These are phyloP conservation scores for Drosophila chauvacae DNA, from an alignment of 1,140 invertebrate species.

Conservation along the genomic window DNA sequence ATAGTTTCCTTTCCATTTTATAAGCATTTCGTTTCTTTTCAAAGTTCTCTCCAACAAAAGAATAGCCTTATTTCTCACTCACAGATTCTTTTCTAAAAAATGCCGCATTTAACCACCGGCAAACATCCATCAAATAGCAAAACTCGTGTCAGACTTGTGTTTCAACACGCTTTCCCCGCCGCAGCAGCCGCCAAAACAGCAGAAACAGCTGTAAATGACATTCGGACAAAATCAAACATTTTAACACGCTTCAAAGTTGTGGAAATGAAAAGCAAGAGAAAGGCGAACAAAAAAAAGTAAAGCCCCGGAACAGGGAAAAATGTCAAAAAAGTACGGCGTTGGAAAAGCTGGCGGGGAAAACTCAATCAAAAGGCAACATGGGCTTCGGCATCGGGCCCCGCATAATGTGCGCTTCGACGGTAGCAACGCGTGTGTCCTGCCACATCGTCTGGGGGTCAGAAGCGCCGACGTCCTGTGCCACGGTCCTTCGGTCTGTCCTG, in stretches of 20 bases:
- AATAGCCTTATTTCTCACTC: not conserved
- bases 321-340: slow-evolving; percentile 65
- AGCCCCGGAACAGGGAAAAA: slow-evolving; percentile 40
- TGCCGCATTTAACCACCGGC: slow-evolving; percentile 6
- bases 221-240: slow-evolving; percentile 81
- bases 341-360: slow-evolving; percentile 73
- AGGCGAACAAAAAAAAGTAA: slow-evolving; percentile 4
- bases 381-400: slow-evolving; percentile 43
- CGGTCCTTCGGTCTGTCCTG: slow-evolving; percentile 50
- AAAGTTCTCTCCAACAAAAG: not conserved
- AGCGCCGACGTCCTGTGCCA: slow-evolving; percentile 38
- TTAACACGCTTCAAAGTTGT: slow-evolving; percentile 77
- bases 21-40: not conserved
- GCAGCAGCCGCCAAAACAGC: slow-evolving; percentile 20
- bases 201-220: slow-evolving; percentile 79
- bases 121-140: slow-evolving; percentile 56
- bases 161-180: slow-evolving; percentile 33
- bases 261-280: slow-evolving; percentile 34
- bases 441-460: slow-evolving; percentile 70
- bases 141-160: slow-evolving; percentile 41
- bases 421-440: slow-evolving; percentile 71
- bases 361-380: slow-evolving; percentile 79
- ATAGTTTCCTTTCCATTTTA: too few species aligned
- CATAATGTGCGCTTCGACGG: slow-evolving; percentile 67
- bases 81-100: not conserved